These are phyloP conservation scores for Micronycteris hirsuta DNA, from an alignment of 2,113 vertebrate species.

Conservation along the genomic window DNA sequence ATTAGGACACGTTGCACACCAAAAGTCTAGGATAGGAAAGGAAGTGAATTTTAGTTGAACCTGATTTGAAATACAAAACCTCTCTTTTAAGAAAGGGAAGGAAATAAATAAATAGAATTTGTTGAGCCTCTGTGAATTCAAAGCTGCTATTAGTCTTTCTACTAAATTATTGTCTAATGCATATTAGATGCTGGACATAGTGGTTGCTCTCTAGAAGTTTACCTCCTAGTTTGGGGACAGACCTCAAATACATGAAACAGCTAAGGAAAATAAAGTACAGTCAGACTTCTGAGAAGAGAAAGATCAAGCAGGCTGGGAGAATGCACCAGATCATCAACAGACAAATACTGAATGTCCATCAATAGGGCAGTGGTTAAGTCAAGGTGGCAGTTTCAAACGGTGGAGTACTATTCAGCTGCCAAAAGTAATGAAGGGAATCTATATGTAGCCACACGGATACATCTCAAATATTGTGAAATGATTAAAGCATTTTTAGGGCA, in stretches of 20 bases:
- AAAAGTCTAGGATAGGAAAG: not conserved
- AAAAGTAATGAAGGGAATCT: not conserved
- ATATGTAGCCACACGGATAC: no score
- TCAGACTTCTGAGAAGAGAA: not conserved
- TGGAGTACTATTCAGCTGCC: not conserved
- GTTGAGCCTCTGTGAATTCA: not conserved
- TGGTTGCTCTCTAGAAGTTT: not conserved
- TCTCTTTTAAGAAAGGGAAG: conserved; percentile 14
- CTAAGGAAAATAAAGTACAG: not conserved
- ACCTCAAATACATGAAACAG: not conserved
- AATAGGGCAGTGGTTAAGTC: not conserved
- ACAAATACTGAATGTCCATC: not conserved
- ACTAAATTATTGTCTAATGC: not conserved
- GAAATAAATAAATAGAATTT: conserved; percentile 1
- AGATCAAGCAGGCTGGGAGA: not conserved
- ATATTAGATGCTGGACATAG: not conserved
- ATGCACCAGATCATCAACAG: not conserved
- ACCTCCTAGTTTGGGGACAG: not conserved
- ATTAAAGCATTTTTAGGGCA: not conserved
- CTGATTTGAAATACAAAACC: not conserved
- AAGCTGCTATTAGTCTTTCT: not conserved
- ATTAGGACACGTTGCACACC: not conserved
- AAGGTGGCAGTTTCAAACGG: not conserved
- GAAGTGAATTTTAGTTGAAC: conserved; percentile 1
- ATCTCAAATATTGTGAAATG: not conserved